phyloP scores from a whole-genome alignment of 1,140 invertebrate genomes.

The Onthophagus taurus region DNA sequence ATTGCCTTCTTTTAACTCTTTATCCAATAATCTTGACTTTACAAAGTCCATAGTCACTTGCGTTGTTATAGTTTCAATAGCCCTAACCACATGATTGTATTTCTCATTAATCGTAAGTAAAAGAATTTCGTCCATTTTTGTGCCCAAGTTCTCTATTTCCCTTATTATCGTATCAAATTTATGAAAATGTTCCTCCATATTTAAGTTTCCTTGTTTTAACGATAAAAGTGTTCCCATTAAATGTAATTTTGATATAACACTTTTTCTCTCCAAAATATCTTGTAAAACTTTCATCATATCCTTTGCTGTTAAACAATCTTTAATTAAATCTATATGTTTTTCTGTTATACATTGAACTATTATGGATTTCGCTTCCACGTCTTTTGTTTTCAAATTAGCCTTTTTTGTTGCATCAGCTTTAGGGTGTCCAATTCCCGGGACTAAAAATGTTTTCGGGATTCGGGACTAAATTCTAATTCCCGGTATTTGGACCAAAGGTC shows the following conservation, averaged over 20 bases:
- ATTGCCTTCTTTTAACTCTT: no score
- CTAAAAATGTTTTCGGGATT: no score
- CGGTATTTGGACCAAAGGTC: no score
- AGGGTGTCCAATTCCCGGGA: background rate
- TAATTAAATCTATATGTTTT: slow-evolving; percentile 2
- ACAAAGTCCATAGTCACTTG: slow-evolving; percentile 1
- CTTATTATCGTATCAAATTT: slow-evolving; percentile 1
- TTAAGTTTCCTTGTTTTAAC: background rate
- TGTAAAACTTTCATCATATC: background rate
- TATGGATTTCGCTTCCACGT: slow-evolving; percentile 2
- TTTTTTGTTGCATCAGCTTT: background rate
- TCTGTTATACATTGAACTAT: slow-evolving; percentile 1
- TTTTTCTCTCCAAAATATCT: slow-evolving; percentile 4
- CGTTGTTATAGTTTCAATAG: background rate
- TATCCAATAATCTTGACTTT: background rate
- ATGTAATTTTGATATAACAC: background rate
- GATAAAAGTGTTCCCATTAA: background rate
- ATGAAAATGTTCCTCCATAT: slow-evolving; percentile 1
- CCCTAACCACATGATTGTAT: background rate
- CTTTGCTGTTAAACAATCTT: background rate
- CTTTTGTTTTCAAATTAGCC: background rate
- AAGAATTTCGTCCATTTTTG: slow-evolving; percentile 3
- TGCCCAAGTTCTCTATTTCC: background rate
- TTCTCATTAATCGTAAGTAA: background rate
- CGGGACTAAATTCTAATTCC: no score